Evolutionary conservation across 2,888 invertebrate species (phyloP), one percentile per base, ranked within the genome.

Genomic region (Metellina segmentata): DNA sequence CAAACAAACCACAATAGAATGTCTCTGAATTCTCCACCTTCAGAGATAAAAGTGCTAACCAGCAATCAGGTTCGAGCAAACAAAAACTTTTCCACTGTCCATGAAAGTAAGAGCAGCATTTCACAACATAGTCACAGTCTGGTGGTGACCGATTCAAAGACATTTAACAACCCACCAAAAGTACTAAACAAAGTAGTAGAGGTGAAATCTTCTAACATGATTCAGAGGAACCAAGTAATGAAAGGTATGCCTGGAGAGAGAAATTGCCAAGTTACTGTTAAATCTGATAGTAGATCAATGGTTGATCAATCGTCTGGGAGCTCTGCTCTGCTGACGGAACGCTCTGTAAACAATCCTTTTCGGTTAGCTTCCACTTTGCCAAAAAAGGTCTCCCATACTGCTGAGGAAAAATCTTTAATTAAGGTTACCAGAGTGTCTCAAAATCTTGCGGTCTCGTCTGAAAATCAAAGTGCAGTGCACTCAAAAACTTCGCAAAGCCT

Each of bases 331-430:
- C 9, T 75, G 9, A 79, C 87, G 11, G 79, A 81, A 20, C 34
- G 52, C 13, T 71, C 72, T 53, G 9, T 78, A 20, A 49, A 86
- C 20, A 86, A 78, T 51, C 78, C 86, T 61, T 87, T 87, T 87
- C 79, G 81, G 7, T 53, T 72, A n/a, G 79, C 79, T 81, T 53
- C 81, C 16, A 34, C 85, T 7, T 87, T 19, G 75, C 75, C 20
- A 81, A 85, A 79, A 82, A 71, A 34, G 61, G 20, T 52, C 16
- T 34, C 87, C 4, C 34, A 34, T 81, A 49, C 71, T 8, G 11
- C 77, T 48, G 85, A 90, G 20, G 90, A 87, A 81, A 87, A 87
- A 48, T 52, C 53, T 34, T 34, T 53, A n/a, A 11, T 81, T 87
- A 87, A 81, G 53, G 53, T 72, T 34, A 79, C 78, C 19, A 11